Percentiles rank a stretch among this genome's conserved stretches.
phyloP scores from a whole-genome alignment of 2,888 invertebrate species.

The Cacoxenus indagator region DNA sequence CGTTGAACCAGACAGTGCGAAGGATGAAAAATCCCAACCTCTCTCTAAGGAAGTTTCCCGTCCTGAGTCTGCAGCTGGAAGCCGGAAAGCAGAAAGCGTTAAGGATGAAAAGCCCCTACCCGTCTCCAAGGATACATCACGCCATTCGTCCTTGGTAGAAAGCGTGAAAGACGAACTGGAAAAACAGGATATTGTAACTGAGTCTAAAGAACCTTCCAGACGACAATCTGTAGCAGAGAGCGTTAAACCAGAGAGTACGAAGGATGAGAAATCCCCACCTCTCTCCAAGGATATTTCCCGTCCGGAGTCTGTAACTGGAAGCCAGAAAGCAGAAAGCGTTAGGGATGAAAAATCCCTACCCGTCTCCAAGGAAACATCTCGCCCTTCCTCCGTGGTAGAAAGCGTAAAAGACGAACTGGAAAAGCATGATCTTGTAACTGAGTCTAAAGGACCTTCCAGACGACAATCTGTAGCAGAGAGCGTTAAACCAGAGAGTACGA shows the following conservation, averaged over 20 bases:
- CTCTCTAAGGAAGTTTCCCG: conserved; percentile 35
- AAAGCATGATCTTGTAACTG: conserved; percentile 11
- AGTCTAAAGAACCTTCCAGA: conserved; percentile 32
- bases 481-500: conserved; percentile 18
- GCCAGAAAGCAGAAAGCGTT: conserved; percentile 2
- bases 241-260: conserved; percentile 6
- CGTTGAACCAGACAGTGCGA: conserved; percentile 7
- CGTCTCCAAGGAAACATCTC: conserved; percentile 37
- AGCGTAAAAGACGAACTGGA: conserved; percentile 20
- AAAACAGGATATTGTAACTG: background rate
- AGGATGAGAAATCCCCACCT: conserved; percentile 33
- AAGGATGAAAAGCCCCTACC: conserved; percentile 33
- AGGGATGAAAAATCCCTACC: conserved; percentile 27
- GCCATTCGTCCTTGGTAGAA: conserved; percentile 33
- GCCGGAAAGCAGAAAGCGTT: background rate
- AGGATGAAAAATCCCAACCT: conserved; percentile 31
- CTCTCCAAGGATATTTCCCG: conserved; percentile 47
- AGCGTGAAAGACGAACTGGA: conserved; percentile 21
- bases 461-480: conserved; percentile 34
- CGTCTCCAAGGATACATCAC: conserved; percentile 33
- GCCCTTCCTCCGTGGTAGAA: conserved; percentile 61
- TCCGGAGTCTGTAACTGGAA: conserved; percentile 39
- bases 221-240: conserved; percentile 31
- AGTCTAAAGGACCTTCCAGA: conserved; percentile 37
- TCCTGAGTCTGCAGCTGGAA: conserved; percentile 31